A percentile compares a stretch with the other conserved stretches of the same genome.
Conservation (phyloP, 2,888 invertebrate species). For the Dione juno region DNA sequence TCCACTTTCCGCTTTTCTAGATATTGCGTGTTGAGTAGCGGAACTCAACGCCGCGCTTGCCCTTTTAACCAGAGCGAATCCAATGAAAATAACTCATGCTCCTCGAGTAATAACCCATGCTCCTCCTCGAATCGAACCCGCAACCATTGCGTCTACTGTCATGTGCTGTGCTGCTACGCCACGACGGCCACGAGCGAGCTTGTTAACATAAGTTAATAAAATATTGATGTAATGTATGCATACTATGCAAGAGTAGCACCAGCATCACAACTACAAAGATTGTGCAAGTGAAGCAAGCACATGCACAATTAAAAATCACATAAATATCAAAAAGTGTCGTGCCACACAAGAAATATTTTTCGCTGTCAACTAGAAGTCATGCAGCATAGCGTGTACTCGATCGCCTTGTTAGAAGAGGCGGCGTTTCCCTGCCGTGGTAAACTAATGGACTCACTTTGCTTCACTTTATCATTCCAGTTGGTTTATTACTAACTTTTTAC, state of each 20-base stretch:
- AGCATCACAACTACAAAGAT: not conserved
- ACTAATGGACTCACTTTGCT: constrained; percentile 42
- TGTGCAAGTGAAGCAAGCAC: constrained; percentile 2
- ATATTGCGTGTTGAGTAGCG: too few species aligned
- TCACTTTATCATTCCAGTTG: constrained; percentile 59
- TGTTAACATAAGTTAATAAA: too few species aligned
- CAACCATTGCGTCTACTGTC: too few species aligned
- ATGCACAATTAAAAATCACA: constrained; percentile 28
- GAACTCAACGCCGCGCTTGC: too few species aligned
- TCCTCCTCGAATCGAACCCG: too few species aligned
- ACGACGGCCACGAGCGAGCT: too few species aligned
- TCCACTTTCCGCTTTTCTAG: too few species aligned
- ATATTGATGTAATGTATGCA: too few species aligned
- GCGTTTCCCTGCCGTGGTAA: constrained; percentile 39
- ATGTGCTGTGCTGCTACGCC: too few species aligned
- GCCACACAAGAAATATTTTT: constrained; percentile 32
- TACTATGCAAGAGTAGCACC: not conserved
- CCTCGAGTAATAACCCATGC: too few species aligned
- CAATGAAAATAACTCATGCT: too few species aligned
- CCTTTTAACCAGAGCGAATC: too few species aligned
- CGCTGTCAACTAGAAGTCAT: constrained; percentile 36
- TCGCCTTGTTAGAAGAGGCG: constrained; percentile 41
- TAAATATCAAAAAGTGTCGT: constrained; percentile 25
- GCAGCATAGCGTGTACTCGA: constrained; percentile 39
- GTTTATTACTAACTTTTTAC: constrained; percentile 50